Evolutionary conservation across 2,888 invertebrate genomes (phyloP), one percentile per base, ranked within the genome.

Genomic region (Troides aeacus): DNA sequence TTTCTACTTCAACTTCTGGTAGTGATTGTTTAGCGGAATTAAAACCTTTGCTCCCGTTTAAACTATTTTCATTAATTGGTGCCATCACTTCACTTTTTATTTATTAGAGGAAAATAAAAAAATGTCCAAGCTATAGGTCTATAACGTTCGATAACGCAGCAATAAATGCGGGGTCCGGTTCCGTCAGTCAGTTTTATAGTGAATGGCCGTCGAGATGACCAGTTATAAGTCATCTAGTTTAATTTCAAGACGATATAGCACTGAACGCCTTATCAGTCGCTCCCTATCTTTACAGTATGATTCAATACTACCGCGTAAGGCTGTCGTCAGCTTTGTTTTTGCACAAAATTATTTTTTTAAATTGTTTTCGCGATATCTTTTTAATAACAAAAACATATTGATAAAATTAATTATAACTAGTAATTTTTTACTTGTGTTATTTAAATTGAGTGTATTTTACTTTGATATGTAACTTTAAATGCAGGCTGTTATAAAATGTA

Each of bases 1-100:
- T 81, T 72, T 92, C 92, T 0, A 83, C 81, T 72, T 90, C 88
- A 12, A 90, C 87, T 83, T 92, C 92, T 53, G 92, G 92, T 36
- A 92, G 77, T 36, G 81, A 78, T 76, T 87, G 78, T 75, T 90
- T 92, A 6, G 84, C 86, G 8, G 87, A 78, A 71, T 83, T 79
- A 72, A 79, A 86, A 69, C 74, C 76, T 75, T 87, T 86, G 72
- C 79, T 78, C 64, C 81, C 87, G 66, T 85, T 87, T n/a, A 88
- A 73, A 68, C 85, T 82, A 72, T 83, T 86, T 61, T 81, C 86
- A 77, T 90, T 90, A 57, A 90, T 84, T 53, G 92, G 91, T 73
- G 91, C 88, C 92, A 92, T 92, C 84, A 85, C 87, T 85, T 72
- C 81, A 88, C 84, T 81, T 63, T 73, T 74, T 76, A 63, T 73